A percentile compares a stretch with the other conserved stretches of the same genome.
phyloP scores from a whole-genome alignment of 2,113 vertebrate genomes.

The Anarrhichthys ocellatus region DNA sequence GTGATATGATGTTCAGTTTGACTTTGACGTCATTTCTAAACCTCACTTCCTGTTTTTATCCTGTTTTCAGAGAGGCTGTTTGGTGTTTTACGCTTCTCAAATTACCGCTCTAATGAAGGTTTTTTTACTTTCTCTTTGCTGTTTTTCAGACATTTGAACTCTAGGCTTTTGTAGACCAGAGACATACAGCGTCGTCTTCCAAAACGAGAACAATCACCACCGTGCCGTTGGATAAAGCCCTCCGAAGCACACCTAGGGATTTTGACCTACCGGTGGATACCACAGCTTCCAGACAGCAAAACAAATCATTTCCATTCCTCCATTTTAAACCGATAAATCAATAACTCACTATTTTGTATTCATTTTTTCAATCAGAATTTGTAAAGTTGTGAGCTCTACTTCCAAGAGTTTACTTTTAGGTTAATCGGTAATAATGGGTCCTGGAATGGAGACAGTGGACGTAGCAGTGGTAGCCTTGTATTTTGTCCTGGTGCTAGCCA shows the following conservation, averaged over 20 bases:
- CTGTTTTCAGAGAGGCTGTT: conserved; percentile 9
- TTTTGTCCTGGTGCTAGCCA: conserved; percentile 94
- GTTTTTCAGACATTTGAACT: conserved; percentile 96
- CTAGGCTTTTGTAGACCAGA: conserved; percentile 91
- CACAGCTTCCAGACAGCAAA: conserved; percentile 93
- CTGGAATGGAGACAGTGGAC: conserved; percentile 92
- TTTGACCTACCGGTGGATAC: conserved; percentile 87
- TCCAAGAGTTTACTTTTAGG: background rate
- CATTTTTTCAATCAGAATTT: conserved; percentile 18
- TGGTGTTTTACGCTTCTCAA: conserved; percentile 11
- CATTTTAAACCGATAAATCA: conserved; percentile 12
- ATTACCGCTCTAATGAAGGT: conserved; percentile 69
- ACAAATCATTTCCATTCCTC: conserved; percentile 73
- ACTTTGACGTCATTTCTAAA: background rate
- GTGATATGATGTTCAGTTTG: conserved; percentile 9
- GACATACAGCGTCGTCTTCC: conserved; percentile 85
- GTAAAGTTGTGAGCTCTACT: background rate
- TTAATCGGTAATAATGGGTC: conserved; percentile 84
- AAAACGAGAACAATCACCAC: conserved; percentile 90
- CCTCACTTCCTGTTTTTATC: background rate
- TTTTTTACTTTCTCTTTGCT: conserved; percentile 93
- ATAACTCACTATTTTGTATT: conserved; percentile 13
- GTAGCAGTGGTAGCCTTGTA: conserved; percentile 96
- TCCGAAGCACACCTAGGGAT: conserved; percentile 81
- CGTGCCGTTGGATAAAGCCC: conserved; percentile 91